Percentiles rank a stretch among this genome's conserved stretches.
phyloP scores from a whole-genome alignment of 2,113 vertebrate genomes.

The Misgurnus anguillicaudatus region DNA sequence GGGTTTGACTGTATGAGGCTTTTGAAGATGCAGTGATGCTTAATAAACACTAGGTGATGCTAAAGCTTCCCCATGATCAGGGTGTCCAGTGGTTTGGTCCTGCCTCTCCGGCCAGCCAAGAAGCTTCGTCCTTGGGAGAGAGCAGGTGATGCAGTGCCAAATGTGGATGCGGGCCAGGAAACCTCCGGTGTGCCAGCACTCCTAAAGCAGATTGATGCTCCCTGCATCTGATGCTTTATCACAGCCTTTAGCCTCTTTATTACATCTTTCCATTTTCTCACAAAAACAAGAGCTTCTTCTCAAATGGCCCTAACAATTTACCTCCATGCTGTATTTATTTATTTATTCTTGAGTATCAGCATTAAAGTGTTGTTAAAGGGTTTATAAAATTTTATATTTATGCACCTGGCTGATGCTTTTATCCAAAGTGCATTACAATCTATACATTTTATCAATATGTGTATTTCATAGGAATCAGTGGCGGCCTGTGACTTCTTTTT shows the following conservation, averaged over 20 bases:
- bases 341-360: constrained; percentile 18
- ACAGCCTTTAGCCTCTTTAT: constrained; percentile 56
- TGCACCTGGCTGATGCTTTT: too few relatives aligned
- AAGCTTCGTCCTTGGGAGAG: constrained; percentile 49
- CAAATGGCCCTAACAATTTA: constrained; percentile 35
- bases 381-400: too few relatives aligned
- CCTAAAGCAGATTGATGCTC: constrained; percentile 48
- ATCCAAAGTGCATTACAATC: too few relatives aligned
- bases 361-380: neutral
- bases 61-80: constrained; percentile 46
- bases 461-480: too few relatives aligned
- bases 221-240: constrained; percentile 47
- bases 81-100: neutral
- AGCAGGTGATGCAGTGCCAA: constrained; percentile 42
- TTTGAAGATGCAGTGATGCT: constrained; percentile 31
- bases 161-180: constrained; percentile 32
- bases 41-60: constrained; percentile 69
- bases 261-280: constrained; percentile 37
- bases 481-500: too few relatives aligned
- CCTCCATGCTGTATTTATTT: constrained; percentile 12
- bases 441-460: too few relatives aligned
- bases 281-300: constrained; percentile 48
- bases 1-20: constrained; percentile 5
- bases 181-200: constrained; percentile 9
- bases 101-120: constrained; percentile 20